Conservation (phyloP, 2,113 vertebrate genomes). For the western clawed frog (Xenopus tropicalis) region DNA sequence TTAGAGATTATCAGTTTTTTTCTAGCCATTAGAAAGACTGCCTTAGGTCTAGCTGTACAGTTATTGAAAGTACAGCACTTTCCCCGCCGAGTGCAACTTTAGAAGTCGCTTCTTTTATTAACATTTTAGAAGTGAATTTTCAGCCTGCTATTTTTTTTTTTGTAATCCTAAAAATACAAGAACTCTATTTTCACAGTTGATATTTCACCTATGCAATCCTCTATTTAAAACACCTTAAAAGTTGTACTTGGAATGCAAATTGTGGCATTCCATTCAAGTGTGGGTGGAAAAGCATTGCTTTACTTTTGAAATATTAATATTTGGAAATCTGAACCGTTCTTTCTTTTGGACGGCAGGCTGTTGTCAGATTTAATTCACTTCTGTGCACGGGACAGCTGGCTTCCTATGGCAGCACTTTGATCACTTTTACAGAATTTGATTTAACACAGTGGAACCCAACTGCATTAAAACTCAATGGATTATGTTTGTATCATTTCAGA, state of each 20-base stretch:
- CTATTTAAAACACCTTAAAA: slow-evolving; percentile 55
- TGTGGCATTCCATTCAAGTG: slow-evolving; percentile 61
- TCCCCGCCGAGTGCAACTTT: background rate
- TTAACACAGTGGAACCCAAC: background rate
- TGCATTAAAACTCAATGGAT: slow-evolving; percentile 49
- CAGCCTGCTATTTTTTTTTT: slow-evolving; percentile 50
- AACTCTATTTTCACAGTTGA: slow-evolving; percentile 49
- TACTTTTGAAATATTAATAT: slow-evolving; percentile 60
- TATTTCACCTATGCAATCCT: slow-evolving; percentile 55
- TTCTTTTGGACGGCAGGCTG: slow-evolving; percentile 59
- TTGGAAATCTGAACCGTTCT: slow-evolving; percentile 67
- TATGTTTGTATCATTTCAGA: slow-evolving; percentile 14
- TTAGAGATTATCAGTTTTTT: background rate
- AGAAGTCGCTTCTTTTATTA: background rate
- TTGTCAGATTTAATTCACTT: slow-evolving; percentile 69
- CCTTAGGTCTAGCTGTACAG: background rate
- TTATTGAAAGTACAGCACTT: background rate
- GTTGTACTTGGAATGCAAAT: slow-evolving; percentile 55
- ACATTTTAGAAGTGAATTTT: slow-evolving; percentile 1
- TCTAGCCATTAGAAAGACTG: background rate
- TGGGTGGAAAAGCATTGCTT: slow-evolving; percentile 55
- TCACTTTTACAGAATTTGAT: slow-evolving; percentile 47
- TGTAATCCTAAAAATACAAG: slow-evolving; percentile 52
- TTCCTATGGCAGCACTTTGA: slow-evolving; percentile 61
- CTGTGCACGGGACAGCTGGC: slow-evolving; percentile 60